A percentile compares a stretch with the other conserved stretches of the same genome.
phyloP scores from a whole-genome alignment of 2,888 invertebrate genomes.

The Hirtodrosophila confusa region DNA sequence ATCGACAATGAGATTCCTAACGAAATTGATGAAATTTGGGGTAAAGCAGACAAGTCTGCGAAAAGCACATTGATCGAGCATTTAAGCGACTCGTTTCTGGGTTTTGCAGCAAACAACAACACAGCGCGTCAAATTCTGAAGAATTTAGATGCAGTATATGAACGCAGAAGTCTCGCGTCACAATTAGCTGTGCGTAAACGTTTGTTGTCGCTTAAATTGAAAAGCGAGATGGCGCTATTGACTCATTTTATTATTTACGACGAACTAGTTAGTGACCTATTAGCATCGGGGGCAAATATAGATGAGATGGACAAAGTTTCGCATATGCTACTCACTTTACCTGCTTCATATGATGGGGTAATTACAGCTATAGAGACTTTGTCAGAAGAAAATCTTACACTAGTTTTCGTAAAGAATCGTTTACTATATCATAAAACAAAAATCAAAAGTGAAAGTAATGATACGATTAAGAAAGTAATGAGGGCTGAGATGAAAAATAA shows the following conservation, averaged over 20 bases:
- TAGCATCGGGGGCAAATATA: slow-evolving; percentile 3
- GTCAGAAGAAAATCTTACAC: not conserved
- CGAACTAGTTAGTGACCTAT: slow-evolving; percentile 4
- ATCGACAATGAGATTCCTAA: too few relatives aligned
- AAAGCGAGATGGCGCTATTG: not conserved
- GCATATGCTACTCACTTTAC: slow-evolving; percentile 12
- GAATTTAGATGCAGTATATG: not conserved
- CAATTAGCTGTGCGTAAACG: not conserved
- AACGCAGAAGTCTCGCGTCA: not conserved
- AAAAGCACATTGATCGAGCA: too few relatives aligned
- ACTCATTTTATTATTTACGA: not conserved
- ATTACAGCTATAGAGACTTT: slow-evolving; percentile 18
- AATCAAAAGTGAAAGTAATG: too few relatives aligned
- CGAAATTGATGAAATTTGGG: too few relatives aligned
- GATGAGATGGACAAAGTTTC: slow-evolving; percentile 20
- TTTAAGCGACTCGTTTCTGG: not conserved
- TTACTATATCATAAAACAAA: not conserved
- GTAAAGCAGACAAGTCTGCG: too few relatives aligned
- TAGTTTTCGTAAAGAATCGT: not conserved
- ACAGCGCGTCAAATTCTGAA: too few relatives aligned
- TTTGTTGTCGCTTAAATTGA: not conserved
- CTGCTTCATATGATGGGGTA: slow-evolving; percentile 11
- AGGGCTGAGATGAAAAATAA: too few relatives aligned
- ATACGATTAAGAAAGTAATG: too few relatives aligned
- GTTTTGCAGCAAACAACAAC: not conserved